These are phyloP conservation scores for Mastacembelus armatus DNA, from an alignment of 2,797 vertebrate species.

Conservation along the genomic window DNA sequence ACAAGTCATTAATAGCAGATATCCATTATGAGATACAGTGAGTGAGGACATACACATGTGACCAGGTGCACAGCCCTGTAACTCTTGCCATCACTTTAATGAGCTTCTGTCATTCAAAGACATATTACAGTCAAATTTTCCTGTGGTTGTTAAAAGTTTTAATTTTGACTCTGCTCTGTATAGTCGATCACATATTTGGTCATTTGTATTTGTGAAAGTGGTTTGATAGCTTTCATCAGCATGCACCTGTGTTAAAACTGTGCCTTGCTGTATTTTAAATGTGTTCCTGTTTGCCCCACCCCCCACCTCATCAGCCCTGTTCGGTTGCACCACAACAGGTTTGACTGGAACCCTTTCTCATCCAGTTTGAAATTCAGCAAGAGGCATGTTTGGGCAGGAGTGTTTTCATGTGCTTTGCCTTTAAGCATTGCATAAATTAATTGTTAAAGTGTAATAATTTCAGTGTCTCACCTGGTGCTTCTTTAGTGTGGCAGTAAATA, in stretches of 20 bases:
- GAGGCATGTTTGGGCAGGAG: constrained; percentile 70
- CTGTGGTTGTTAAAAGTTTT: neutral
- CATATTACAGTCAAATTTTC: neutral
- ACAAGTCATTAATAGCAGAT: constrained; percentile 33
- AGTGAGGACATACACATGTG: constrained; percentile 30
- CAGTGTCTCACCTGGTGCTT: constrained; percentile 35
- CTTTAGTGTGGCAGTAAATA: constrained; percentile 11
- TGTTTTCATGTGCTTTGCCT: constrained; percentile 44
- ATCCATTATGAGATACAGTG: constrained; percentile 34
- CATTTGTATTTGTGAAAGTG: constrained; percentile 34
- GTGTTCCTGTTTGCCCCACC: constrained; percentile 27
- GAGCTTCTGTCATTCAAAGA: constrained; percentile 62
- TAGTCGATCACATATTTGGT: constrained; percentile 4
- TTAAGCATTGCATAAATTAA: constrained; percentile 55
- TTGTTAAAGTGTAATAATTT: constrained; percentile 60
- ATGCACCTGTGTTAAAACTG: neutral
- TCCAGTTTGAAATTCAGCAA: constrained; percentile 41
- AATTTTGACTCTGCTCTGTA: constrained; percentile 9
- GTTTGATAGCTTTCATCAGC: constrained; percentile 25
- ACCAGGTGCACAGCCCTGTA: constrained; percentile 62
- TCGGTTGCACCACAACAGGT: constrained; percentile 68
- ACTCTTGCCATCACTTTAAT: constrained; percentile 56
- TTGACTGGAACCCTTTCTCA: constrained; percentile 61
- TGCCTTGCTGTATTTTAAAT: neutral
- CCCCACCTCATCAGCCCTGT: constrained; percentile 1